Conservation (phyloP, 2,113 vertebrate genomes). For the Orcinus orca region DNA sequence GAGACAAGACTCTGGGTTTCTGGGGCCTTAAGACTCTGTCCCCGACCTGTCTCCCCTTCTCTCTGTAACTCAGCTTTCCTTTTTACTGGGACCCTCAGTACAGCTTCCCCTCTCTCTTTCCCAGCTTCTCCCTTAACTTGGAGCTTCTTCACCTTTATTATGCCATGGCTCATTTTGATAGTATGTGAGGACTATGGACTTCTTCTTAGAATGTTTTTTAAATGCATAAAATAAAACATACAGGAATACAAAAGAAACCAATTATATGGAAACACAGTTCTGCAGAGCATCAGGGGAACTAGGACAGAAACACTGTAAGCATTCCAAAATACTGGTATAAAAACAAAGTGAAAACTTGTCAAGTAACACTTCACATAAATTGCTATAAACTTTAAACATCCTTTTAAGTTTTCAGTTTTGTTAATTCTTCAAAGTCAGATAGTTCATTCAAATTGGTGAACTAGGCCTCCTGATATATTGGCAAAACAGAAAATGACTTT, state of each 20-base stretch:
- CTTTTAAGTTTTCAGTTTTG: not conserved
- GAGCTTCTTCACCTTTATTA: not conserved
- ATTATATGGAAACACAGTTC: not conserved
- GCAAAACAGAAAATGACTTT: slow-evolving; percentile 21
- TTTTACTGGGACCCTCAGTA: not conserved
- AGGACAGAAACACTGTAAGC: not conserved
- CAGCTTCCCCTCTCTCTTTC: not conserved
- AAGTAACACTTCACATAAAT: not conserved
- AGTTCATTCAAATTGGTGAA: slow-evolving; percentile 18
- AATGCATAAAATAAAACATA: slow-evolving; percentile 23
- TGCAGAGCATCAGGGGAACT: not conserved
- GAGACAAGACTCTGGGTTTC: not conserved
- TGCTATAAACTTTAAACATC: not conserved
- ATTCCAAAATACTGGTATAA: not conserved
- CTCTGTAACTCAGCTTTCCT: not conserved
- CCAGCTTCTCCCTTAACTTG: not conserved
- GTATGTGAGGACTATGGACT: not conserved
- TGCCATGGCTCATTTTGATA: not conserved
- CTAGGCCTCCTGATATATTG: not conserved
- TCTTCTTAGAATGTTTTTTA: not conserved
- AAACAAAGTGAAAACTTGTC: not conserved
- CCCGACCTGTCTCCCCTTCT: not conserved
- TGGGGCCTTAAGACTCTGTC: not conserved
- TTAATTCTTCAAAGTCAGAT: slow-evolving; percentile 6
- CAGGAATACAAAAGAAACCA: not conserved